These are phyloP conservation scores for Drosophila neutralis DNA, from an alignment of 2,888 invertebrate genomes.

Conservation along the genomic window DNA sequence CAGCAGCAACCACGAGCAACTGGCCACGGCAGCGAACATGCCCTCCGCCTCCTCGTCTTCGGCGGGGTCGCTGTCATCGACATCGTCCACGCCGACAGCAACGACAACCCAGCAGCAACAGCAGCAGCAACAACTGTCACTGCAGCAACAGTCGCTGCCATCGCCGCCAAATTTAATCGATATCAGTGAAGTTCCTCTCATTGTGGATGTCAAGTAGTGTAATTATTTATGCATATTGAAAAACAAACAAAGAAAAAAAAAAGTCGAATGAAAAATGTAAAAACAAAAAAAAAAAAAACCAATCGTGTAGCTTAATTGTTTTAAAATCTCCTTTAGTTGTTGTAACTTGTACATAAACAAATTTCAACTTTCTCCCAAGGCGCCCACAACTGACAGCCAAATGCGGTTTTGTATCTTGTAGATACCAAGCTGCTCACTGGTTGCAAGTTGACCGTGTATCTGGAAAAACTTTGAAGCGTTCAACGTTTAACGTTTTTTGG, in stretches of 20 bases:
- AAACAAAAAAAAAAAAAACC: constrained; percentile 48
- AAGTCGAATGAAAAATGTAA: constrained; percentile 58
- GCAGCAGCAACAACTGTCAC: constrained; percentile 50
- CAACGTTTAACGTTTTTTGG: constrained; percentile 53
- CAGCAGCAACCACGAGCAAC: constrained; percentile 36
- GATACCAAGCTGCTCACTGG: constrained; percentile 21
- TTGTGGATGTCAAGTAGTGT: constrained; percentile 85
- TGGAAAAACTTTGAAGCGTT: constrained; percentile 51
- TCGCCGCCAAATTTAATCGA: constrained; percentile 85
- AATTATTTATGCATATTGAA: constrained; percentile 75
- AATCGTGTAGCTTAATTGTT: constrained; percentile 73
- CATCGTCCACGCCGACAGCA: constrained; percentile 74
- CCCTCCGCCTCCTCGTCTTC: constrained; percentile 64
- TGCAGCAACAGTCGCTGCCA: constrained; percentile 71
- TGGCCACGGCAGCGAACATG: constrained; percentile 51
- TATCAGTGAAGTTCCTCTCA: constrained; percentile 85
- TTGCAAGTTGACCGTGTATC: constrained; percentile 23
- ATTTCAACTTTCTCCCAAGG: constrained; percentile 59
- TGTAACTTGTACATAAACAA: constrained; percentile 75
- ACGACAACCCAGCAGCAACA: constrained; percentile 53
- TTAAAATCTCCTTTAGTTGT: constrained; percentile 64
- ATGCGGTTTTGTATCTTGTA: constrained; percentile 28
- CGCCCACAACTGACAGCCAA: constrained; percentile 41
- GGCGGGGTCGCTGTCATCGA: constrained; percentile 72
- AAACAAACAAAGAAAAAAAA: constrained; percentile 38